phyloP scores from a whole-genome alignment of 2,797 vertebrate species.

The Dermochelys coriacea region DNA sequence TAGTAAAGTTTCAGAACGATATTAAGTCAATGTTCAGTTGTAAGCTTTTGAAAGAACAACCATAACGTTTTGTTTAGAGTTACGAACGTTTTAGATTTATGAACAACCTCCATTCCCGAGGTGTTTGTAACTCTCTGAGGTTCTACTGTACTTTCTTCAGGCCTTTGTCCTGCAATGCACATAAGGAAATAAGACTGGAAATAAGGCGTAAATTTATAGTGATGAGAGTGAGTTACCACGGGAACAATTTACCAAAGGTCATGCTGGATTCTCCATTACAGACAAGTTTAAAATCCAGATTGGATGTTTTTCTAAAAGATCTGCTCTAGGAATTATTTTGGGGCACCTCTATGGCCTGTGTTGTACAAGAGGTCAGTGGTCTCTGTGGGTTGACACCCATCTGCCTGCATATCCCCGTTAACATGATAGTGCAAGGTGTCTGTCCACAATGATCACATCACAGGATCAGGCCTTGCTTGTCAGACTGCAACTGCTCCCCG shows the following conservation, averaged over 20 bases:
- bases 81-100: too few species aligned
- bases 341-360: neutral
- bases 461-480: slow-evolving; percentile 14
- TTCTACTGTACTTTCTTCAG: neutral
- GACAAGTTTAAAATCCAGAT: neutral
- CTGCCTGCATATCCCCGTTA: neutral
- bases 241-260: too few species aligned
- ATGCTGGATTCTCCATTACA: neutral
- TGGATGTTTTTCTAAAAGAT: neutral
- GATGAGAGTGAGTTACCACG: neutral
- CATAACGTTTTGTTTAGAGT: too few species aligned
- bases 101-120: too few species aligned
- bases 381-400: neutral
- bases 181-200: neutral
- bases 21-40: too few species aligned
- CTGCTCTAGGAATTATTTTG: neutral
- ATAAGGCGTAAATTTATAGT: neutral
- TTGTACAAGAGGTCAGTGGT: neutral
- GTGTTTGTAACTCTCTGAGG: too few species aligned
- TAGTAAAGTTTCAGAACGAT: too few species aligned
- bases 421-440: neutral
- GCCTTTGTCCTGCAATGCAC: neutral
- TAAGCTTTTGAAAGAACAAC: too few species aligned
- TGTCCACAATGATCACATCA: slow-evolving; percentile 9
- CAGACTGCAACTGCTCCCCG: slow-evolving; percentile 28